These are phyloP conservation scores for Ceyx cyanopectus DNA, from an alignment of 2,113 vertebrate species.

Conservation along the genomic window DNA sequence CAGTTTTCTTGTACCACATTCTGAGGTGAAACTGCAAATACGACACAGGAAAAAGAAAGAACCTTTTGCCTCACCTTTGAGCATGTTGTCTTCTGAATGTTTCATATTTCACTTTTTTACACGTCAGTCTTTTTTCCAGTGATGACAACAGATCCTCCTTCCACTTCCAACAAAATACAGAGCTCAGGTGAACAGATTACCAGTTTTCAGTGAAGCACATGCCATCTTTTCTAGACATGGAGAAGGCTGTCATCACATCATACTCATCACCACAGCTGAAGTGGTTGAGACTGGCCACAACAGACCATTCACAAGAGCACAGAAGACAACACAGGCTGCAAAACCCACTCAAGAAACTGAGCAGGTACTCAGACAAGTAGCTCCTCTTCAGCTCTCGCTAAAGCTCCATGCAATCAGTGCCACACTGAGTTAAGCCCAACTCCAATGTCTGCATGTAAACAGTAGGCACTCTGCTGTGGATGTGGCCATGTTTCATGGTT, in stretches of 20 bases:
- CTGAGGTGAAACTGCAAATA: background rate
- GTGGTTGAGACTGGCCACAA: background rate
- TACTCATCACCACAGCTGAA: background rate
- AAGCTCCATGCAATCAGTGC: background rate
- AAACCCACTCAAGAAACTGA: background rate
- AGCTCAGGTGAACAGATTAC: background rate
- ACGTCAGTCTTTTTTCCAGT: background rate
- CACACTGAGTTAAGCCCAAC: background rate
- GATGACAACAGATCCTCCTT: background rate
- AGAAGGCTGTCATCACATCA: background rate
- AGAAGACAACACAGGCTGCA: background rate
- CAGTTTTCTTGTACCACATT: background rate
- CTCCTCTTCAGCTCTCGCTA: background rate
- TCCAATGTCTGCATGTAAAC: rapidly evolving
- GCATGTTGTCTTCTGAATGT: background rate
- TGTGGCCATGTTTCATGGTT: background rate
- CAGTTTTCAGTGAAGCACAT: background rate
- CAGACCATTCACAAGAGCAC: background rate
- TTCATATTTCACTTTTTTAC: background rate
- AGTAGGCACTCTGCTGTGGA: background rate
- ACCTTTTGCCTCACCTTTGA: background rate
- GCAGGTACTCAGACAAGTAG: background rate
- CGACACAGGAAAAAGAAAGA: background rate
- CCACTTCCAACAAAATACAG: background rate
- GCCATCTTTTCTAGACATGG: background rate